phyloP scores from a whole-genome alignment of 2,113 vertebrate genomes.

The Saccopteryx bilineata region DNA sequence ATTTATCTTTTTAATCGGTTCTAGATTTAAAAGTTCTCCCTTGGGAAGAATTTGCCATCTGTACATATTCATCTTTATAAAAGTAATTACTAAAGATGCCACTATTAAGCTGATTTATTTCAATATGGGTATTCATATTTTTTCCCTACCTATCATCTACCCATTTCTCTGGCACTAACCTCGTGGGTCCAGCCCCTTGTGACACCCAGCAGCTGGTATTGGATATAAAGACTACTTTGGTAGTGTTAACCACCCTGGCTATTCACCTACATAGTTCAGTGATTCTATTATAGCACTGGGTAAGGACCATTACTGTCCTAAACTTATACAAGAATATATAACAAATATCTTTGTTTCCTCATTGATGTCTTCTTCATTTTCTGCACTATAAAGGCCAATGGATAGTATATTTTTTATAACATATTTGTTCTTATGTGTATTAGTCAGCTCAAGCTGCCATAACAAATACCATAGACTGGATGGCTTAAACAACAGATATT shows the following conservation, averaged over 20 bases:
- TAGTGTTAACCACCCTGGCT: neutral
- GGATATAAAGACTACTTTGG: neutral
- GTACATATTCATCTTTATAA: constrained; percentile 39
- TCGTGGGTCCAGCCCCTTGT: neutral
- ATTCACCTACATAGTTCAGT: neutral
- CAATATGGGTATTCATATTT: neutral
- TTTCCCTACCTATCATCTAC: neutral
- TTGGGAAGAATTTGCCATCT: constrained; percentile 36
- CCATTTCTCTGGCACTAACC: neutral
- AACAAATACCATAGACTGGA: neutral
- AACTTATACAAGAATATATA: neutral
- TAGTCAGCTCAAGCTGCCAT: neutral
- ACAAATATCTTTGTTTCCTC: neutral
- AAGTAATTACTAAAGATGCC: constrained; percentile 5
- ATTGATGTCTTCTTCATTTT: constrained; percentile 18
- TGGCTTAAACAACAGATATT: neutral
- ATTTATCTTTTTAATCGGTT: constrained; percentile 17
- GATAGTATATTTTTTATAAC: neutral
- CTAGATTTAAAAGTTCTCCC: neutral
- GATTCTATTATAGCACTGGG: neutral
- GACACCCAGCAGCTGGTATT: neutral
- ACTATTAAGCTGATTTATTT: constrained; percentile 15
- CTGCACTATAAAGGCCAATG: neutral
- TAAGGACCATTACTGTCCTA: neutral
- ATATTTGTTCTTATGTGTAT: neutral